Percentiles rank a stretch among this genome's conserved stretches.
These are phyloP conservation scores for Channallabes apus DNA, from an alignment of 2,797 vertebrate species.

Conservation along the genomic window DNA sequence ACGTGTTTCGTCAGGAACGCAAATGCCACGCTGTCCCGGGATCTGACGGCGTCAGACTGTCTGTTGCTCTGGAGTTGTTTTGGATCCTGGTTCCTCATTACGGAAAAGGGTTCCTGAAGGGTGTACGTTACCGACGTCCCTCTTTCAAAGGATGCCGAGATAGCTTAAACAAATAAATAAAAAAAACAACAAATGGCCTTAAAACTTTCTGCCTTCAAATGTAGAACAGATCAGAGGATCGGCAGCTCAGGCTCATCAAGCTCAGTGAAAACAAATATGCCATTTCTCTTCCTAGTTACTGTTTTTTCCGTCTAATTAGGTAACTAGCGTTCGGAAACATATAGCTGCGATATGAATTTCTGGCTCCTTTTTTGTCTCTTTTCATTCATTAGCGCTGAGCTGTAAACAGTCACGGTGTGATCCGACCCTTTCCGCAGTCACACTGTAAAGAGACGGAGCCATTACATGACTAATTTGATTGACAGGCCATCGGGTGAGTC, in stretches of 20 bases:
- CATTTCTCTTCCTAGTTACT: conserved; percentile 40
- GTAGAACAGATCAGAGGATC: conserved; percentile 34
- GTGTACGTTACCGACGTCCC: conserved; percentile 77
- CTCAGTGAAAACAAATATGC: conserved; percentile 28
- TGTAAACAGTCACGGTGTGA: conserved; percentile 40
- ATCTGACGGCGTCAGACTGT: conserved; percentile 65
- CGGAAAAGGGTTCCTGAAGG: conserved; percentile 83
- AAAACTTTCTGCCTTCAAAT: conserved; percentile 37
- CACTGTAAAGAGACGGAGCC: conserved; percentile 45
- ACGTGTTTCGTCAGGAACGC: conserved; percentile 76
- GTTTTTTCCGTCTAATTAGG: conserved; percentile 34
- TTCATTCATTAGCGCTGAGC: conserved; percentile 33
- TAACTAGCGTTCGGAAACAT: conserved; percentile 3
- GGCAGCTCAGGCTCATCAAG: conserved; percentile 38
- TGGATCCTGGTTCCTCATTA: conserved; percentile 74
- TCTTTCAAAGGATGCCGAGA: conserved; percentile 81
- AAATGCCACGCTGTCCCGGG: conserved; percentile 77
- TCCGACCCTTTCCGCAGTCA: conserved; percentile 23
- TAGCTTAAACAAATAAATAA: conserved; percentile 68
- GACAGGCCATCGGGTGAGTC: conserved; percentile 47
- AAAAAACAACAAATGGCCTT: too few relatives aligned
- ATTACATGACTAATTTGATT: conserved; percentile 57
- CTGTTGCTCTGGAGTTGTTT: conserved; percentile 67
- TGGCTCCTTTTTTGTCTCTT: conserved; percentile 23
- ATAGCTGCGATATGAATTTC: conserved; percentile 24